Percentiles rank a stretch among this genome's conserved stretches.
These are phyloP conservation scores for Narcine bancroftii DNA, from an alignment of 2,113 vertebrate species.

Conservation along the genomic window DNA sequence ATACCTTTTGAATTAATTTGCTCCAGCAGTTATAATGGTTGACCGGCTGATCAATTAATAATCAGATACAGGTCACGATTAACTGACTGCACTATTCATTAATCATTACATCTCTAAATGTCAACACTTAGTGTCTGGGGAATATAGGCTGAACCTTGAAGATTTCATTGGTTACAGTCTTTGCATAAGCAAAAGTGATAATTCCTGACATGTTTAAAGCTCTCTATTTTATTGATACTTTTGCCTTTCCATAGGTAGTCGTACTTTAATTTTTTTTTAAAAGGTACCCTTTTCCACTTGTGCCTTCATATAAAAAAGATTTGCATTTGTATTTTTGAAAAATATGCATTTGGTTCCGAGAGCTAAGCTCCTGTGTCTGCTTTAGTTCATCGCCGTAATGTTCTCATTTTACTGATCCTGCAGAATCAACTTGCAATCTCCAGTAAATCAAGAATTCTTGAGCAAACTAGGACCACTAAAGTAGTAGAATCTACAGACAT, in stretches of 20 bases:
- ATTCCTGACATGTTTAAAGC: not conserved
- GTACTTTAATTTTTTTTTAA: not conserved
- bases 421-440: constrained; percentile 13
- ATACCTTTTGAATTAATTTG: constrained; percentile 36
- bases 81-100: constrained; percentile 37
- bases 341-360: not conserved
- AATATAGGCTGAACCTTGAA: constrained; percentile 38
- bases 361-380: not conserved
- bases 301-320: not conserved
- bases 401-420: not conserved
- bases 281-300: not conserved
- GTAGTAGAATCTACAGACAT: not conserved
- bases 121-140: constrained; percentile 30
- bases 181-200: constrained; percentile 25
- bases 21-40: constrained; percentile 37
- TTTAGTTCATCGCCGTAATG: not conserved
- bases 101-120: constrained; percentile 37
- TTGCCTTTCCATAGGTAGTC: not conserved
- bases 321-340: not conserved
- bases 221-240: not conserved
- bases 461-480: not conserved
- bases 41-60: constrained; percentile 36
- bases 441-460: not conserved
- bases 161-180: constrained; percentile 36
- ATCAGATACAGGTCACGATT: constrained; percentile 38